Conservation (phyloP, 2,888 invertebrate species). For the Tinea semifulvella region DNA sequence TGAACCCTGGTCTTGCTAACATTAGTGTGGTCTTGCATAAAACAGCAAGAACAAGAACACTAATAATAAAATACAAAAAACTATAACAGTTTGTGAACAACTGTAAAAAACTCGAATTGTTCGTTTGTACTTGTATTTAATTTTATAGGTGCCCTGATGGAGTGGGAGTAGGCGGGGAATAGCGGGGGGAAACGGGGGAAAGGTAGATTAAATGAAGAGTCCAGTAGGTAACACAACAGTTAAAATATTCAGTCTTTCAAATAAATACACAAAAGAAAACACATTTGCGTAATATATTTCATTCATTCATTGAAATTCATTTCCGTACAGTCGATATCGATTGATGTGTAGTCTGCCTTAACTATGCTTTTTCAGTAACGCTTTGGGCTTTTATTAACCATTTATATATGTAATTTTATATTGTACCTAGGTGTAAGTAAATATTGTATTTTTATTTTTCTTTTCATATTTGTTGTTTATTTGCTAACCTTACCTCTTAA, state of each 20-base stretch:
- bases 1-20: too few relatives aligned
- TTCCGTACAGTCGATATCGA: constrained; percentile 16
- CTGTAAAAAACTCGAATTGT: constrained; percentile 33
- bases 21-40: too few relatives aligned
- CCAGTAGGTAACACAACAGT: constrained; percentile 27
- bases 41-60: too few relatives aligned
- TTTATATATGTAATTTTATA: too few relatives aligned
- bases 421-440: too few relatives aligned
- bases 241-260: constrained; percentile 35
- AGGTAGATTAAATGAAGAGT: constrained; percentile 36
- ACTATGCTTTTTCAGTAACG: background rate
- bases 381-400: too few relatives aligned
- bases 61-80: too few relatives aligned
- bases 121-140: constrained; percentile 38
- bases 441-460: too few relatives aligned
- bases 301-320: constrained; percentile 23
- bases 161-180: constrained; percentile 19
- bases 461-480: too few relatives aligned
- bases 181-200: constrained; percentile 13
- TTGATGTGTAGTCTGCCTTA: constrained; percentile 16
- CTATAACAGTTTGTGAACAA: constrained; percentile 33
- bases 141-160: constrained; percentile 32
- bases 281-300: constrained; percentile 42
- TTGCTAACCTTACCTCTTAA: too few relatives aligned
- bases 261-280: constrained; percentile 34